Conservation (phyloP, 2,113 vertebrate species). For the Progne subis region DNA sequence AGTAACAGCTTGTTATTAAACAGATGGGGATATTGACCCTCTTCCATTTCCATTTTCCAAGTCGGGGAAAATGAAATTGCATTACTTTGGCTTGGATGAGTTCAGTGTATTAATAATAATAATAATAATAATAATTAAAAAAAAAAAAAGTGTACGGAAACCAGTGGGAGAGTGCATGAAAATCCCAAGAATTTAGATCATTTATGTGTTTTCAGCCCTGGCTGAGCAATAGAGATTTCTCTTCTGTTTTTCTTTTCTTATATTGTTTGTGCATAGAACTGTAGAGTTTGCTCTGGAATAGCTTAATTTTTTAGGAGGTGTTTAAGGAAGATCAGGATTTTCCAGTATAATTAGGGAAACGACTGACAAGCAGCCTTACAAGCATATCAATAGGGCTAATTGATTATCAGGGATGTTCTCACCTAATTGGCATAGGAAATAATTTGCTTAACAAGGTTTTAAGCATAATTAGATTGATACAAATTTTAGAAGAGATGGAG, state of each 20-base stretch:
- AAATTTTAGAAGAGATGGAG: not conserved
- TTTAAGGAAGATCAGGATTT: not conserved
- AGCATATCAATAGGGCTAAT: not conserved
- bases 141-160: not conserved
- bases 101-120: not conserved
- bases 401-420: not conserved
- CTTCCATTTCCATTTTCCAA: not conserved
- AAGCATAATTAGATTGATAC: not conserved
- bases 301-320: not conserved
- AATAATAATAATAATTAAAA: too few relatives aligned
- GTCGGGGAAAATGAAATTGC: not conserved
- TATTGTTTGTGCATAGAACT: not conserved
- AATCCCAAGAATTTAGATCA: not conserved
- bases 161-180: not conserved
- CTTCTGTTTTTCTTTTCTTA: not conserved
- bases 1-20: constrained; percentile 4
- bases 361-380: not conserved
- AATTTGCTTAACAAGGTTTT: not conserved
- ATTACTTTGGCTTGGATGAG: not conserved
- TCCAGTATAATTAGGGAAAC: not conserved
- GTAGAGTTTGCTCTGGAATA: not conserved
- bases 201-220: not conserved
- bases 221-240: not conserved
- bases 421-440: not conserved
- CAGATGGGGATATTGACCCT: not conserved